Conservation (phyloP, 1,140 invertebrate species). For the Alviniconcha marisindica region DNA sequence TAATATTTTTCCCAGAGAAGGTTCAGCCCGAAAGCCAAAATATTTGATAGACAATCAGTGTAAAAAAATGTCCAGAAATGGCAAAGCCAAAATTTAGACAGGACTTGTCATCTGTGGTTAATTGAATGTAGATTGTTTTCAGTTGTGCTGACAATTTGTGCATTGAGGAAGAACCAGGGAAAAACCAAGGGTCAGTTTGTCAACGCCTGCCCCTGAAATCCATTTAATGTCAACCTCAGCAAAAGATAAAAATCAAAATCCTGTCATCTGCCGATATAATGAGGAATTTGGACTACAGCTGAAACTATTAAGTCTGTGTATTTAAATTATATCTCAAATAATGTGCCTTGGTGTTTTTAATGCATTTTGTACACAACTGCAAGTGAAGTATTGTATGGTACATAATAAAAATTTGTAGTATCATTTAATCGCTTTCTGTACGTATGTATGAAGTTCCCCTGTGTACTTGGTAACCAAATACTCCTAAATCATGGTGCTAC, state of each 20-base stretch:
- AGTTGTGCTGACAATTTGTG: too few species aligned
- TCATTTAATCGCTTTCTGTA: neutral
- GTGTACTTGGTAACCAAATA: conserved; percentile 26
- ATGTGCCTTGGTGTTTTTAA: neutral
- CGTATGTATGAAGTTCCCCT: neutral
- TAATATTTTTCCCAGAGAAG: neutral
- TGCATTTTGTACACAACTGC: neutral
- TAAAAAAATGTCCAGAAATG: too few species aligned
- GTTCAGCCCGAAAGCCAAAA: neutral
- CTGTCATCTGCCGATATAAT: too few species aligned
- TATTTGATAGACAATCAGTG: neutral
- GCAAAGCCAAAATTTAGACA: too few species aligned
- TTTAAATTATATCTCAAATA: neutral
- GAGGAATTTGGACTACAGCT: neutral
- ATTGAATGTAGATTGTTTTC: too few species aligned
- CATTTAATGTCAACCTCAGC: too few species aligned
- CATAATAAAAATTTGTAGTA: neutral
- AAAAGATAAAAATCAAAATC: too few species aligned
- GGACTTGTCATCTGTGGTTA: too few species aligned
- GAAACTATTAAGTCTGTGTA: neutral
- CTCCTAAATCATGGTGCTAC: conserved; percentile 32
- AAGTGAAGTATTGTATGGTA: neutral
- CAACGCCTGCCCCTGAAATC: too few species aligned
- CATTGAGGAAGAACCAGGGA: too few species aligned
- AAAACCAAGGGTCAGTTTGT: too few species aligned